Percentiles rank a stretch among this genome's conserved stretches.
phyloP scores from a whole-genome alignment of 2,888 invertebrate species.

The Timema cristinae region DNA sequence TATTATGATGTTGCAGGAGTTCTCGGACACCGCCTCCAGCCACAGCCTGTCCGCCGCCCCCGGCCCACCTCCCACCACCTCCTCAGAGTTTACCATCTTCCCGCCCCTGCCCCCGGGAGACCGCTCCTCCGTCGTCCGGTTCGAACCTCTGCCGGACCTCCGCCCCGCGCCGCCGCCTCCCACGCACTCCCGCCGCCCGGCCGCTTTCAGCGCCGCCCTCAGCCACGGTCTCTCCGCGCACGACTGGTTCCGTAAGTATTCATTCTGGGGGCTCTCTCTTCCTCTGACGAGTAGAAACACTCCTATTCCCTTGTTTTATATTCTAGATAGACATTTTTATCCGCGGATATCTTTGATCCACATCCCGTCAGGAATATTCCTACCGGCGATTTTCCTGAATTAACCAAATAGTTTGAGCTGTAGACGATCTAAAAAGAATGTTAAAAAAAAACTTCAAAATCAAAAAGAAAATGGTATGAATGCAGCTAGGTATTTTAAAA shows the following conservation, averaged over 20 bases:
- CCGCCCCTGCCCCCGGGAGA: conserved; percentile 39
- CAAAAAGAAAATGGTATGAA: too few species aligned
- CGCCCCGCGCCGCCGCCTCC: conserved; percentile 21
- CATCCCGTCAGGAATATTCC: too few species aligned
- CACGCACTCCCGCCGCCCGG: conserved; percentile 30
- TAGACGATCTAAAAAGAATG: too few species aligned
- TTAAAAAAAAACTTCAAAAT: too few species aligned
- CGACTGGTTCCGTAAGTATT: conserved; percentile 49
- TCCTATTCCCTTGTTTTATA: too few species aligned
- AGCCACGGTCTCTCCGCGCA: conserved; percentile 41
- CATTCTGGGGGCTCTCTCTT: not conserved
- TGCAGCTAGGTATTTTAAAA: too few species aligned
- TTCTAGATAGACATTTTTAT: too few species aligned
- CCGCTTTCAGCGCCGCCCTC: conserved; percentile 41
- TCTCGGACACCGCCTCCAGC: conserved; percentile 43
- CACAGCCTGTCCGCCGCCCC: conserved; percentile 32
- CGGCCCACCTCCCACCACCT: conserved; percentile 20
- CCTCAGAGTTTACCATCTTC: conserved; percentile 41
- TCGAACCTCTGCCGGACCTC: conserved; percentile 34
- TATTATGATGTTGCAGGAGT: conserved; percentile 32
- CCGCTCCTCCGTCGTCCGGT: conserved; percentile 30
- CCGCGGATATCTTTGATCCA: too few species aligned
- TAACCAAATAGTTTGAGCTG: too few species aligned
- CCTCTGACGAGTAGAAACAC: too few species aligned
- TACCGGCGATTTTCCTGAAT: too few species aligned